These are phyloP conservation scores for Epinephelus cyanopodus DNA, from an alignment of 2,113 vertebrate genomes.

Conservation along the genomic window DNA sequence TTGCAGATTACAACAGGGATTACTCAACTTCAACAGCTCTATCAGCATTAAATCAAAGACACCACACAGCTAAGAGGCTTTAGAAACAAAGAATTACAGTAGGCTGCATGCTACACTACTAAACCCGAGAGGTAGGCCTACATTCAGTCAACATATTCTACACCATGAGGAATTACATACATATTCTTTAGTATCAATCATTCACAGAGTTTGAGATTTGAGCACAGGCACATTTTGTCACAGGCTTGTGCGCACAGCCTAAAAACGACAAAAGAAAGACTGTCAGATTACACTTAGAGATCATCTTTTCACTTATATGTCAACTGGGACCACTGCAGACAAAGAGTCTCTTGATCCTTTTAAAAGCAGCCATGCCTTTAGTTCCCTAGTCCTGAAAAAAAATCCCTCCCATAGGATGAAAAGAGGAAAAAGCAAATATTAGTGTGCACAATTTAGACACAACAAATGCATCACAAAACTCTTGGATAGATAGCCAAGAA, in stretches of 20 bases:
- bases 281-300: slow-evolving; percentile 3
- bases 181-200: slow-evolving; percentile 2
- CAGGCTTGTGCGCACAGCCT: background rate
- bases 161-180: background rate
- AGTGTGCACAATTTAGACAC: slow-evolving; percentile 14
- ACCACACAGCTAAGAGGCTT: slow-evolving; percentile 72
- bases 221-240: background rate
- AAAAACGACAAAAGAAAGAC: background rate
- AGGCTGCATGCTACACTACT: slow-evolving; percentile 17
- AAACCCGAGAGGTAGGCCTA: slow-evolving; percentile 26
- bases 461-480: slow-evolving; percentile 15
- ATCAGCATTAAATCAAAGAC: slow-evolving; percentile 76
- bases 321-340: background rate
- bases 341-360: background rate
- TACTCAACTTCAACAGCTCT: slow-evolving; percentile 72
- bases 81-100: slow-evolving; percentile 51
- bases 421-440: slow-evolving; percentile 3
- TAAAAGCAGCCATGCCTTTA: background rate
- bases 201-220: background rate
- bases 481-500: background rate
- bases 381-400: background rate
- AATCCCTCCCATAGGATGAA: slow-evolving; percentile 10
- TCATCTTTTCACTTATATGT: background rate
- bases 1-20: slow-evolving; percentile 76
- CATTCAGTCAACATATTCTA: slow-evolving; percentile 17